Evolutionary conservation across 2,113 vertebrate species (phyloP), one percentile per base, ranked within the genome.

Genomic region (Isichthys henryi): DNA sequence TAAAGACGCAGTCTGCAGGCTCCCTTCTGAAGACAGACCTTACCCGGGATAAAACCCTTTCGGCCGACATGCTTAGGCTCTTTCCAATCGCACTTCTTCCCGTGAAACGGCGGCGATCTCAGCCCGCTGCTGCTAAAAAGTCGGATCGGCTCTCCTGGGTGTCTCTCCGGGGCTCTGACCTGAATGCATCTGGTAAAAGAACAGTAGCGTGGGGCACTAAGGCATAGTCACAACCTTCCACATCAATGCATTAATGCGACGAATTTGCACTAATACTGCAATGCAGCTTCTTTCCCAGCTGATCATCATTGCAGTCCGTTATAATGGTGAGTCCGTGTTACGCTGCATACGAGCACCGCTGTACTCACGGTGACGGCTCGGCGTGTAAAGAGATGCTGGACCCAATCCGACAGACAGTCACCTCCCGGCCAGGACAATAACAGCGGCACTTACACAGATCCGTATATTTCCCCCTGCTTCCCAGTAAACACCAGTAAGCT

Each of bases 21-120:
- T 95, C 94, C 90, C 93, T 95, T 89, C 95, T 91, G 89, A 98
- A 96, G 91, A 94, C 92, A 0, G 97, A 96, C 80, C 94, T 95
- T 88, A 99, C 92, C 91, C 95, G 97, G 39, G 91, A 92, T 94
- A 98, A 94, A 15, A 97, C 89, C 84, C 95, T 94, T 10, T 94
- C 93, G 35, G 96, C 95, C 1, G 97, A 96, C 98, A 98, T 98
- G 49, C 87, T 92, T 8, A 45, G 45, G 19, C 2, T 10, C 31
- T 21, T 70, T 52, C 46, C 46, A 13, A 45, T n/a, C 21, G 8
- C 46, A n/a, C 7, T 46, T 86, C 83, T 27, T 49, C 10, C 6
- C 8, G 6, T 5, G 19, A 35, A 80, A 15, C 1, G 5, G 31
- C 35, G 15, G 74, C 31, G 31, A 80, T 43, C 11, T 19, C 35